Evolutionary conservation across 2,113 vertebrate genomes (phyloP).

Genomic region (Corythornis cristatus): DNA sequence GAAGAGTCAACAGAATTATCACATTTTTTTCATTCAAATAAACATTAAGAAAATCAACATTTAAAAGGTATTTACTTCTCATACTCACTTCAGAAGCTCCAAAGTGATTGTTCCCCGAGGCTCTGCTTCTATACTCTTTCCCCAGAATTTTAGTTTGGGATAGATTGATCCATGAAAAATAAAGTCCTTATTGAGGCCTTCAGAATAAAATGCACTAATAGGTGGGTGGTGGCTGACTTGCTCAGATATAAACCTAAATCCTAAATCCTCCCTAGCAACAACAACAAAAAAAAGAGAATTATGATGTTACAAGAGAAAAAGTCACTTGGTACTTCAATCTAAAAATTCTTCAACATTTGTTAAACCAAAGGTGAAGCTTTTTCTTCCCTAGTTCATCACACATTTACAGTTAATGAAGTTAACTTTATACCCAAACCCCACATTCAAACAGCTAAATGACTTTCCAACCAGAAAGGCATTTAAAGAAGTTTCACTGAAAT

Average conservation of each 20-base stretch:
- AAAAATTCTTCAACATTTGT: no score
- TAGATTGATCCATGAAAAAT: slow-evolving; percentile 95
- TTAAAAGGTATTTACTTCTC: not conserved
- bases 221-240: slow-evolving; percentile 98
- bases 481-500: not conserved
- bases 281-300: not conserved
- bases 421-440: not conserved
- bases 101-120: slow-evolving; percentile 94
- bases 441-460: not conserved
- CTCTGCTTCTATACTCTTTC: slow-evolving; percentile 96
- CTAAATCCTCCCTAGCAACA: slow-evolving; percentile 86
- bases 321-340: not conserved
- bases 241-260: slow-evolving; percentile 92
- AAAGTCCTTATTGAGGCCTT: slow-evolving; percentile 91
- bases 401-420: not conserved
- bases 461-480: not conserved
- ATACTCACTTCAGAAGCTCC: slow-evolving; percentile 90
- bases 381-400: not conserved
- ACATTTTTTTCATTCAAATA: not conserved
- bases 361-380: not conserved
- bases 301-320: not conserved
- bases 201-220: slow-evolving; percentile 91
- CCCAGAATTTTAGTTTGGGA: slow-evolving; percentile 98
- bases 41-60: not conserved
- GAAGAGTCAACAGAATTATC: not conserved